A percentile compares a stretch with the other conserved stretches of the same genome.
These are phyloP conservation scores for Phortica okadai DNA, from an alignment of 2,888 invertebrate species.

Conservation along the genomic window DNA sequence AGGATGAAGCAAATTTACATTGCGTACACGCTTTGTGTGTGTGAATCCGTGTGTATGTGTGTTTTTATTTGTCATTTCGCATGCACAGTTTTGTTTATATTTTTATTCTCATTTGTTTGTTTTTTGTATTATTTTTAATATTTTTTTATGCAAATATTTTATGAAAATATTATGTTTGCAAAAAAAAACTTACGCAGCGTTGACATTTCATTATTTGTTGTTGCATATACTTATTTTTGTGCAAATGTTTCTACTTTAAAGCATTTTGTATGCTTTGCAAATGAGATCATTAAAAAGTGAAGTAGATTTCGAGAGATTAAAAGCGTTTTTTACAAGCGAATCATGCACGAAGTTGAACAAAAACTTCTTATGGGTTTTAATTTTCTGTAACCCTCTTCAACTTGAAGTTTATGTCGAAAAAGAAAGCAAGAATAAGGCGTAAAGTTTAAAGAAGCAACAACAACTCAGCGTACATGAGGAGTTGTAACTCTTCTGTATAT, in stretches of 20 bases:
- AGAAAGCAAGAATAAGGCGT: not conserved
- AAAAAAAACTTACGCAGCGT: not conserved
- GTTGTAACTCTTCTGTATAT: not conserved
- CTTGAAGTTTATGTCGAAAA: not conserved
- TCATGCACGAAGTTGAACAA: constrained; percentile 16
- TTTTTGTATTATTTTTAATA: not conserved
- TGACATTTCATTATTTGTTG: not conserved
- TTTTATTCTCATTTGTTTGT: not conserved
- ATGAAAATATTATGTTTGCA: constrained; percentile 25
- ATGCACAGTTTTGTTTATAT: not conserved
- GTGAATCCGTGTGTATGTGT: not conserved
- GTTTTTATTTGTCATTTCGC: constrained; percentile 20
- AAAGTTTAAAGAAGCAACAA: not conserved
- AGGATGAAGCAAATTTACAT: not conserved
- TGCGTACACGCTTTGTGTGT: not conserved
- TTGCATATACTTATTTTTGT: not conserved
- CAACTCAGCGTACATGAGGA: constrained; percentile 1
- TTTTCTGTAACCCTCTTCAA: constrained; percentile 10
- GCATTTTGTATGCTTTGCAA: not conserved
- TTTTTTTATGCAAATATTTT: not conserved
- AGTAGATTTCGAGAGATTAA: constrained; percentile 8
- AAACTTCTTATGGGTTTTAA: not conserved
- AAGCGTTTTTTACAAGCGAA: constrained; percentile 17
- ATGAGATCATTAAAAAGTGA: not conserved
- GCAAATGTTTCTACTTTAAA: not conserved